Evolutionary conservation across 35 echinoderm and acorn worm genomes (phyloP).

Genomic region (Lytechinus variegatus): DNA sequence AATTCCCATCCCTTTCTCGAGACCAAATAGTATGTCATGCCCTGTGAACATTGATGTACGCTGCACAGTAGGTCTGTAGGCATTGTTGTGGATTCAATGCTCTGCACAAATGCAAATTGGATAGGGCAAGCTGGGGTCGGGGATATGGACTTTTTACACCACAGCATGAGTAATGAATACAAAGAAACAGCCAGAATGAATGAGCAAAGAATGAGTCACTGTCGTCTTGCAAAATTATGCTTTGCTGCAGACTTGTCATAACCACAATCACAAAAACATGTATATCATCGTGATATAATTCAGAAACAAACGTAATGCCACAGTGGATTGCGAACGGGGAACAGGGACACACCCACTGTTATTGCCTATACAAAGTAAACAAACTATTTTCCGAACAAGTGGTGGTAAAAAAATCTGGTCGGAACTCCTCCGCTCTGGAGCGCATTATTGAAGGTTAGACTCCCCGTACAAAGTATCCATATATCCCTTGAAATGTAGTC

Average conservation of each 20-base stretch:
- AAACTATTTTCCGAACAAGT: slow-evolving; percentile 43
- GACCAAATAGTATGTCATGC: too few relatives aligned
- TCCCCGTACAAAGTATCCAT: neutral
- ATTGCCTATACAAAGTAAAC: neutral
- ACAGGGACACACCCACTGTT: slow-evolving; percentile 28
- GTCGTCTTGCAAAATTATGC: neutral
- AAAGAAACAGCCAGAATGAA: neutral
- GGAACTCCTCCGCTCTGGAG: neutral
- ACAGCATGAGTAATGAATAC: neutral
- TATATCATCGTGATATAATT: neutral
- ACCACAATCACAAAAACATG: neutral
- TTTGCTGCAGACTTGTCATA: slow-evolving; percentile 17
- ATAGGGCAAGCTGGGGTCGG: neutral
- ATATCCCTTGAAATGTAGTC: neutral
- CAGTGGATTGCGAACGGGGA: neutral
- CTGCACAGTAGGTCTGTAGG: too few relatives aligned
- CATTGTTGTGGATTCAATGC: neutral
- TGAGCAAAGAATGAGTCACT: neutral
- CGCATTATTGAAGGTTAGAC: neutral
- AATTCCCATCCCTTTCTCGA: too few relatives aligned
- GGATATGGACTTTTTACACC: neutral
- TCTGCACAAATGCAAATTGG: neutral
- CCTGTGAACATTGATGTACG: too few relatives aligned
- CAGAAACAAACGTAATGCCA: neutral
- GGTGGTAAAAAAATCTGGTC: neutral